phyloP scores from a whole-genome alignment of 2,113 vertebrate species.

The Melanerpes formicivorus region DNA sequence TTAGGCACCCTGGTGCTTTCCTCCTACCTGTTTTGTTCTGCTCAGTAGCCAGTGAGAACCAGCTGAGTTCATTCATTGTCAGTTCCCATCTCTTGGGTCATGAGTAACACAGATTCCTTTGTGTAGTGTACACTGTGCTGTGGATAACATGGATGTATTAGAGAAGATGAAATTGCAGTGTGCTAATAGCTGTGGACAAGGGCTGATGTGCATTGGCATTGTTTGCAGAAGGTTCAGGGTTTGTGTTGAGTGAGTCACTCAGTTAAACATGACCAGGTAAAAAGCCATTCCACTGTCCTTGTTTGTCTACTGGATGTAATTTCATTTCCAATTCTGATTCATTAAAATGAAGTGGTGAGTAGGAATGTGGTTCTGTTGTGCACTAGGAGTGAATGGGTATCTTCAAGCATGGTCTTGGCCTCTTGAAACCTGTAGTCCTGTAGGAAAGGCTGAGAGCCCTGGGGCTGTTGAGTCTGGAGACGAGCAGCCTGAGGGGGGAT shows the following conservation, averaged over 20 bases:
- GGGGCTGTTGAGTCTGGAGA: too few relatives aligned
- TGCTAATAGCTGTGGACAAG: background rate
- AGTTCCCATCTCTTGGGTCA: background rate
- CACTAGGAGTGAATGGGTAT: background rate
- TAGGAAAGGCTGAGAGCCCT: too few relatives aligned
- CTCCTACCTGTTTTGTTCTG: background rate
- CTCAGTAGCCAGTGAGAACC: background rate
- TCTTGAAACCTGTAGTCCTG: rapidly evolving
- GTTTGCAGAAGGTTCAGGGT: conserved; percentile 18
- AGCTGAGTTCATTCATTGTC: rapidly evolving
- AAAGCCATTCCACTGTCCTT: background rate
- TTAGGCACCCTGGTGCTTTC: background rate
- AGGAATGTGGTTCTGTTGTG: background rate
- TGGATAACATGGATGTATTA: background rate
- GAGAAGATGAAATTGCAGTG: background rate
- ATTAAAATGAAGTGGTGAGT: background rate
- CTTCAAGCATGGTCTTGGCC: background rate
- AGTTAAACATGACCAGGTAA: background rate
- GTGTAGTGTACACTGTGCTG: background rate
- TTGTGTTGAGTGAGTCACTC: conserved; percentile 2
- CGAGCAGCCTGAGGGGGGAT: too few relatives aligned
- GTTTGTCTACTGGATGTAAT: background rate
- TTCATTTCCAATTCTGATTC: conserved; percentile 37
- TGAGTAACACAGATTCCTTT: background rate
- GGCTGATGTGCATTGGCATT: background rate